Conservation (phyloP, 2,888 invertebrate genomes). For the Nysson spinosus region DNA sequence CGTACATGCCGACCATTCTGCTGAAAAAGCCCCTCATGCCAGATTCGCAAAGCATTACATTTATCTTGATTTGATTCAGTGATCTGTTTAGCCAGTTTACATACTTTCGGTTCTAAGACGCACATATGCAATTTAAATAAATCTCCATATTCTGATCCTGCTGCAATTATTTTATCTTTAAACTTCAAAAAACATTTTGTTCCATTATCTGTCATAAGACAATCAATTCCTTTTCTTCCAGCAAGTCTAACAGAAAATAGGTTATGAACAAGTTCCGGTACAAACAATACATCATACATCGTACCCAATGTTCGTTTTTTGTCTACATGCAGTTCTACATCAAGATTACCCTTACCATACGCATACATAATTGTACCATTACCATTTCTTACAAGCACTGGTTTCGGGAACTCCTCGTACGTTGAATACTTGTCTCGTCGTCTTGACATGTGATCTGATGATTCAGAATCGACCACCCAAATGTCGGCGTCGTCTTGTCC, state of each 20-base stretch:
- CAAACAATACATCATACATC: conserved; percentile 11
- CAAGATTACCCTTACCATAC: too few species aligned
- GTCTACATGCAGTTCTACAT: too few species aligned
- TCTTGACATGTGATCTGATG: too few species aligned
- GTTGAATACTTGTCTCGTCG: not conserved
- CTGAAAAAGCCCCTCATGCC: not conserved
- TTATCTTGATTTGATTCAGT: not conserved
- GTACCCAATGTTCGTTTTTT: too few species aligned
- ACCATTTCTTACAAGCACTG: too few species aligned
- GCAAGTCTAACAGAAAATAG: too few species aligned
- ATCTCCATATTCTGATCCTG: not conserved
- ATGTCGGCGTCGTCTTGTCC: too few species aligned
- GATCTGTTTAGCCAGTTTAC: too few species aligned
- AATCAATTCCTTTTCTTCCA: too few species aligned
- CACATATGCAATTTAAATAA: not conserved
- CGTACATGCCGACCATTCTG: not conserved
- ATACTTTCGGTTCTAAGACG: not conserved
- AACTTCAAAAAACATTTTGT: not conserved
- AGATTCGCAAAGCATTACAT: not conserved
- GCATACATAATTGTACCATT: too few species aligned
- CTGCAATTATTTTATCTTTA: not conserved
- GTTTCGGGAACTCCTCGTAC: too few species aligned
- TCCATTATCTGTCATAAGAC: not conserved
- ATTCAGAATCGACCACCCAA: too few species aligned
- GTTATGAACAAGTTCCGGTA: conserved; percentile 3